These are phyloP conservation scores for Drosophila rubida DNA, from an alignment of 2,888 invertebrate genomes.

Conservation along the genomic window DNA sequence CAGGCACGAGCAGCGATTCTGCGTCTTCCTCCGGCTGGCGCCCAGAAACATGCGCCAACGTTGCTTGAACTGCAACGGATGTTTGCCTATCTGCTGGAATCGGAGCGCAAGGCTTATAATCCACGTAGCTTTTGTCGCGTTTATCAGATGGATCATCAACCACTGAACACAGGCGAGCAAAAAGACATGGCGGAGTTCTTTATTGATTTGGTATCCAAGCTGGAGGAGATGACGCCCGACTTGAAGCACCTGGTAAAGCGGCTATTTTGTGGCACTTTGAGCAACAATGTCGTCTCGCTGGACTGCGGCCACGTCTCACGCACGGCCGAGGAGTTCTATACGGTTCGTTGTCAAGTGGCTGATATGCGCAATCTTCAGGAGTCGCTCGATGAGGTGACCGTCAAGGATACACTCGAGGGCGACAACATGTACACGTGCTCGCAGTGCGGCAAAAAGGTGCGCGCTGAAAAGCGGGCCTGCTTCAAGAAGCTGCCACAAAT, in stretches of 20 bases:
- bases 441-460: conserved; percentile 96
- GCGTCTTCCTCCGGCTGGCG: conserved; percentile 89
- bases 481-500: conserved; percentile 97
- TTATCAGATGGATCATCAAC: conserved; percentile 98
- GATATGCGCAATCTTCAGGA: conserved; percentile 98
- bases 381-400: conserved; percentile 97
- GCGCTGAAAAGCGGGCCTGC: conserved; percentile 97
- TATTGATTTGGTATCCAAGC: conserved; percentile 96
- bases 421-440: conserved; percentile 99
- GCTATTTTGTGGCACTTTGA: conserved; percentile 96
- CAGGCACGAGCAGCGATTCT: conserved; percentile 94
- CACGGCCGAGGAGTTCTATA: conserved; percentile 98
- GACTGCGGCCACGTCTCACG: conserved; percentile 98
- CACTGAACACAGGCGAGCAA: conserved; percentile 97
- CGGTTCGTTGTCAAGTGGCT: conserved; percentile 97
- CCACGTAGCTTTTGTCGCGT: conserved; percentile 97
- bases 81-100: conserved; percentile 97
- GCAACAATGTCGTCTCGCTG: conserved; percentile 97
- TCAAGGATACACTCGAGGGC: conserved; percentile 97
- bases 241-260: conserved; percentile 95
- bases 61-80: conserved; percentile 95
- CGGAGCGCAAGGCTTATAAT: conserved; percentile 97
- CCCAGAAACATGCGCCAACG: conserved; percentile 92
- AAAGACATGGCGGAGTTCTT: conserved; percentile 99
- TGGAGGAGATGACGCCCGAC: conserved; percentile 97